These are phyloP conservation scores for Lithobates sylvaticus DNA, from an alignment of 2,797 vertebrate species.

Conservation along the genomic window DNA sequence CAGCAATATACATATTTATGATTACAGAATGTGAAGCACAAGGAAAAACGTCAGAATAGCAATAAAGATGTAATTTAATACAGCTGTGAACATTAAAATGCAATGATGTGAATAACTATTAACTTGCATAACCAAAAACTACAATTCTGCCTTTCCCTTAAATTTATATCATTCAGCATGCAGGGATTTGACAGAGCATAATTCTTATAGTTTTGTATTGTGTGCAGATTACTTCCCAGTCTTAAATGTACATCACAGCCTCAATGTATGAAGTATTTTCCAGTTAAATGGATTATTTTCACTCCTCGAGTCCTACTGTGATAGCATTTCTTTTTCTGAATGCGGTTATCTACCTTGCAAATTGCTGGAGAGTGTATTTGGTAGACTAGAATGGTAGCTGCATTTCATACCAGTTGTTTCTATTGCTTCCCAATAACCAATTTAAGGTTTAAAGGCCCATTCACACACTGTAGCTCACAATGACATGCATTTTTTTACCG, in stretches of 20 bases:
- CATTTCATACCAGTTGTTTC: too few species aligned
- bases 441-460: too few species aligned
- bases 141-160: not conserved
- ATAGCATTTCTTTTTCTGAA: not conserved
- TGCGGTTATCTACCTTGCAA: not conserved
- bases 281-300: too few species aligned
- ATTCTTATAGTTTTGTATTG: not conserved
- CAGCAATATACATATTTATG: constrained; percentile 36
- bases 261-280: not conserved
- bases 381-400: not conserved
- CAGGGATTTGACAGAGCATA: not conserved
- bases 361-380: not conserved
- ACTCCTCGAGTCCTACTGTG: not conserved
- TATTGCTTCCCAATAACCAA: too few species aligned
- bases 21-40: constrained; percentile 26
- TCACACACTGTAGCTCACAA: not conserved
- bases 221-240: not conserved
- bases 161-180: not conserved
- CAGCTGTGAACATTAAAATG: constrained; percentile 35
- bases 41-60: constrained; percentile 34
- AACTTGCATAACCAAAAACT: not conserved
- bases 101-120: constrained; percentile 18
- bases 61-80: constrained; percentile 38
- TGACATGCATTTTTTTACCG: too few species aligned
- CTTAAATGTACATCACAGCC: not conserved